Conservation (phyloP, 2,797 vertebrate genomes). For the Bovichtus variegatus region DNA sequence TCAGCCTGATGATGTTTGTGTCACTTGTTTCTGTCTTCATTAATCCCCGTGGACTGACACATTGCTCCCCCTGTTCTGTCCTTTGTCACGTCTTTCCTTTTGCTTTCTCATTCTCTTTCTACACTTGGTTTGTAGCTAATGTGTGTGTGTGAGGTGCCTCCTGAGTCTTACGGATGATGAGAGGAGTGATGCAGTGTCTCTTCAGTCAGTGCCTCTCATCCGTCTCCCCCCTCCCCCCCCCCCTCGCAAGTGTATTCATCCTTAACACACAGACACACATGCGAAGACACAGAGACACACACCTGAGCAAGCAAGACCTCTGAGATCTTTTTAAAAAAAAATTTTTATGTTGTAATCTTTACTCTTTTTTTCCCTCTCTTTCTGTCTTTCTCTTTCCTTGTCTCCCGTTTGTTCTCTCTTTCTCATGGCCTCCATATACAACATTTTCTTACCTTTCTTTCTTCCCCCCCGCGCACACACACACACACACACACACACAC, state of each 20-base stretch:
- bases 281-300: constrained; percentile 32
- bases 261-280: constrained; percentile 50
- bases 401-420: neutral
- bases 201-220: constrained; percentile 77
- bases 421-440: constrained; percentile 7
- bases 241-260: constrained; percentile 60
- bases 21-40: constrained; percentile 57
- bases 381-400: constrained; percentile 24
- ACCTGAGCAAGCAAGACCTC: constrained; percentile 28
- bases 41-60: constrained; percentile 38
- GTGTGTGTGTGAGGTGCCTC: constrained; percentile 46
- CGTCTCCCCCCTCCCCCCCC: constrained; percentile 71
- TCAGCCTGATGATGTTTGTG: constrained; percentile 60
- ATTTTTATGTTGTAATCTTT: constrained; percentile 11
- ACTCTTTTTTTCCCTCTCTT: constrained; percentile 7
- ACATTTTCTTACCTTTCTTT: constrained; percentile 51
- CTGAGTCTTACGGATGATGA: constrained; percentile 66
- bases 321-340: too few relatives aligned
- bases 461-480: too few relatives aligned
- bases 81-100: constrained; percentile 31
- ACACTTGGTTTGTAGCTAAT: constrained; percentile 9
- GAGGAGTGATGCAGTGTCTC: constrained; percentile 79
- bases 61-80: constrained; percentile 24
- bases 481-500: too few relatives aligned
- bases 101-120: constrained; percentile 33